These are phyloP conservation scores for Epinotia demarniana DNA, from an alignment of 2,888 invertebrate species.

Conservation along the genomic window DNA sequence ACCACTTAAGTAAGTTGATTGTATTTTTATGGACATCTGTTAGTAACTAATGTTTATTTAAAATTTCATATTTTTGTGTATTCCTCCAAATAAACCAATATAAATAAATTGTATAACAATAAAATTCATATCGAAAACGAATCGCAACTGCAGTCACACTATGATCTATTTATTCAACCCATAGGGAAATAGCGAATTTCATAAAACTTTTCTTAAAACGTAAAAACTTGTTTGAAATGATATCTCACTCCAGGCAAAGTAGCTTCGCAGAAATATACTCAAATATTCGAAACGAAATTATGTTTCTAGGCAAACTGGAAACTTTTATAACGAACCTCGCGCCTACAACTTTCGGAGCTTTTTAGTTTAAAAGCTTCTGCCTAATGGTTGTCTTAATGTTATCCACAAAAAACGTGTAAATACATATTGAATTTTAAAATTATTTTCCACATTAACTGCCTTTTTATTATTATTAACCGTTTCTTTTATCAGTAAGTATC, in stretches of 20 bases:
- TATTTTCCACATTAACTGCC: no score
- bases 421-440: no score
- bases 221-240: background rate
- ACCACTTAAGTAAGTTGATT: no score
- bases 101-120: background rate
- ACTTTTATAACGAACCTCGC: conserved; percentile 19
- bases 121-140: background rate
- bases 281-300: conserved; percentile 10
- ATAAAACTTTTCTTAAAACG: background rate
- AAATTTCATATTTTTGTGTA: no score
- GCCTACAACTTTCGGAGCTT: conserved; percentile 17
- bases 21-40: no score
- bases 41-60: no score
- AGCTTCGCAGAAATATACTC: background rate
- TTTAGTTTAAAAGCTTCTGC: conserved; percentile 16
- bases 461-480: no score
- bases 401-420: background rate
- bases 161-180: background rate
- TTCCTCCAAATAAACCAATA: no score
- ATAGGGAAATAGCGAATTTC: background rate
- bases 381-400: conserved; percentile 20
- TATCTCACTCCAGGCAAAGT: background rate
- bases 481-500: no score
- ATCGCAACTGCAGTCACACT: background rate
- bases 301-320: conserved; percentile 12